phyloP scores from a whole-genome alignment of 2,113 vertebrate species.

The Anhinga anhinga region DNA sequence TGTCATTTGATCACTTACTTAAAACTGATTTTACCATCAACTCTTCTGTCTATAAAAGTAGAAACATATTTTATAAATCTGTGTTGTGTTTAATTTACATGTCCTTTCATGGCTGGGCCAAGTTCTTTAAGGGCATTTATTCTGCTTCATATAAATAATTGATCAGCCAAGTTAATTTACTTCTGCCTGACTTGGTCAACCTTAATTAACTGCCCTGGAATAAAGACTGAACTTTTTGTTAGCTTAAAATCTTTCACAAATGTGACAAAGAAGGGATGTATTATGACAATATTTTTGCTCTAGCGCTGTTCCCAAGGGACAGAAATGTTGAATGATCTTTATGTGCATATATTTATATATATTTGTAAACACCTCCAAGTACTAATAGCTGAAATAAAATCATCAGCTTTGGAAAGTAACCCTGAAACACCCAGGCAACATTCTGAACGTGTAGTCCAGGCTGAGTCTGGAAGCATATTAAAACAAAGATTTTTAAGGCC shows the following conservation, averaged over 20 bases:
- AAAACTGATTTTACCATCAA: slow-evolving; percentile 61
- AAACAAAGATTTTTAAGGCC: neutral
- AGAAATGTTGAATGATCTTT: slow-evolving; percentile 56
- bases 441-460: neutral
- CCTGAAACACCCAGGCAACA: neutral
- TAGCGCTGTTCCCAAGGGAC: slow-evolving; percentile 42
- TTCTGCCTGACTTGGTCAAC: slow-evolving; percentile 94
- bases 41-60: slow-evolving; percentile 62
- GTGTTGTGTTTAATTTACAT: slow-evolving; percentile 86
- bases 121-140: slow-evolving; percentile 95
- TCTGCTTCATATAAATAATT: slow-evolving; percentile 98
- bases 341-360: slow-evolving; percentile 17
- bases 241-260: slow-evolving; percentile 75
- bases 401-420: neutral
- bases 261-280: slow-evolving; percentile 56
- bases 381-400: slow-evolving; percentile 1
- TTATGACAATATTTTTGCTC: slow-evolving; percentile 61
- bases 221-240: slow-evolving; percentile 79
- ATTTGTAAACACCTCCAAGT: slow-evolving; percentile 51
- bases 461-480: neutral
- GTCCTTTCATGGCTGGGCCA: slow-evolving; percentile 83
- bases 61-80: slow-evolving; percentile 81
- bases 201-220: slow-evolving; percentile 90
- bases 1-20: slow-evolving; percentile 34
- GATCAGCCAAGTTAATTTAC: slow-evolving; percentile 96